Base-by-base conservation (phyloP, 2,888 invertebrate species). In the Neria commutata region DNA sequence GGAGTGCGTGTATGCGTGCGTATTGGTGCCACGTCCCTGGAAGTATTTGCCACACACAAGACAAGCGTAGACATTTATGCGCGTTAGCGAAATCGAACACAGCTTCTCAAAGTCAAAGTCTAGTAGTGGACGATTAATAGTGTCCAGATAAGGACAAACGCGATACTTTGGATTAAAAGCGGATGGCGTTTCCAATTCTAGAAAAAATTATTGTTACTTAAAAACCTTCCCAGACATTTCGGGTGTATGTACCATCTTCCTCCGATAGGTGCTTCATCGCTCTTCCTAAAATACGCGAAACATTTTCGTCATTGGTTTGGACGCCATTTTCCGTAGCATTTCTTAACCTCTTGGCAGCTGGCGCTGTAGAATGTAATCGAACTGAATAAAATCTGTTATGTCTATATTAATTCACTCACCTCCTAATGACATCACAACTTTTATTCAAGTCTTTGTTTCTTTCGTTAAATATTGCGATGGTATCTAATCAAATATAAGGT, bases 61-160 rank as follows among this genome's bases (percentile, higher is more conserved):
- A 78, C 99, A 99, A 6, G 99, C 99, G 81, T 99, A 99, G 29
- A 99, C 98, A 85, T 99, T 99, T 70, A 99, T 96, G 74, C 99
- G 89, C 0, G 98, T 98, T 63, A 99, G 81, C 0, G 98, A 98
- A 34, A 99, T 92, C 0, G 98, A 98, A 79, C 99, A 99, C 23
- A 99, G 83, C 81, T 99, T 99, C 83, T 99, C 99, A 84, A 99
- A 99, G 84, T 99, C 99, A 84, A 99, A 99, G 83, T 99, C 99
- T 62, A 99, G 83, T 62, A 97, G 89, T 72, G 95, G 94, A 54
- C 99, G 86, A 81, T 99, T 98, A 62, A 99, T 99, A 1, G 98
- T 98, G 76, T 99, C 99, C 73, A 99, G 84, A 78, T 99, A 99
- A 0, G 99, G 99, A 75, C 99, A 99, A 46, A 92, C 85, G 56